A percentile compares a stretch with the other conserved stretches of the same genome.
Evolutionary conservation across 2,888 invertebrate genomes (phyloP).

Genomic region (Nysson spinosus): DNA sequence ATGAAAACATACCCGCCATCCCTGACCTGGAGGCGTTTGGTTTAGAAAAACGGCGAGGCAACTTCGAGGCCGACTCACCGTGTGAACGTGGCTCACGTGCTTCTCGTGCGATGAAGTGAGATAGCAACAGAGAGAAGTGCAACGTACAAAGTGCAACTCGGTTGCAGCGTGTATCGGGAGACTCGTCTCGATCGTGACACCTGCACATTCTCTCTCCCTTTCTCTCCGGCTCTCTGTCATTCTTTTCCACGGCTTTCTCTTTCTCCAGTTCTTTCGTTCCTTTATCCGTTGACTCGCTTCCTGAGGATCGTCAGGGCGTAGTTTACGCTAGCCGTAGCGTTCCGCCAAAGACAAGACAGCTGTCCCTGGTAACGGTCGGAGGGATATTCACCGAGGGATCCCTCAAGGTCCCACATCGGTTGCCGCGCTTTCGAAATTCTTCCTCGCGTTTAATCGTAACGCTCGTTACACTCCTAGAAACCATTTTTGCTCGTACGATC

Average conservation of each 20-base stretch:
- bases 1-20: slow-evolving; percentile 13
- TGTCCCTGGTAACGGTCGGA: slow-evolving; percentile 59
- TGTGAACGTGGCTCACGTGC: slow-evolving; percentile 42
- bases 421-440: slow-evolving; percentile 51
- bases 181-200: slow-evolving; percentile 52
- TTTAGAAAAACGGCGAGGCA: slow-evolving; percentile 17
- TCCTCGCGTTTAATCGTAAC: slow-evolving; percentile 2
- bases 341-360: slow-evolving; percentile 50
- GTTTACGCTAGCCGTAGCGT: slow-evolving; percentile 42
- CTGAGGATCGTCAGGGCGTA: slow-evolving; percentile 27
- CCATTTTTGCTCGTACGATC: background rate
- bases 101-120: background rate
- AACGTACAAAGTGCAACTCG: slow-evolving; percentile 38
- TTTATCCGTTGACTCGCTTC: slow-evolving; percentile 34
- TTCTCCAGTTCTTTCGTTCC: slow-evolving; percentile 17
- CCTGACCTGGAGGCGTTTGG: slow-evolving; percentile 20
- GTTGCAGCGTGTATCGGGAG: slow-evolving; percentile 21
- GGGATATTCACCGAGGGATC: slow-evolving; percentile 48
- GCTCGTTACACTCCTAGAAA: background rate
- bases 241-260: background rate
- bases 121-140: slow-evolving; percentile 3
- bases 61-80: slow-evolving; percentile 37
- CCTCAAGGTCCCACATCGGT: slow-evolving; percentile 51
- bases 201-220: slow-evolving; percentile 34
- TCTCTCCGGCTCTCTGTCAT: slow-evolving; percentile 1